Percentiles rank a stretch among this genome's conserved stretches.
phyloP scores from a whole-genome alignment of 1,140 invertebrate species.

The Augochlora pura region DNA sequence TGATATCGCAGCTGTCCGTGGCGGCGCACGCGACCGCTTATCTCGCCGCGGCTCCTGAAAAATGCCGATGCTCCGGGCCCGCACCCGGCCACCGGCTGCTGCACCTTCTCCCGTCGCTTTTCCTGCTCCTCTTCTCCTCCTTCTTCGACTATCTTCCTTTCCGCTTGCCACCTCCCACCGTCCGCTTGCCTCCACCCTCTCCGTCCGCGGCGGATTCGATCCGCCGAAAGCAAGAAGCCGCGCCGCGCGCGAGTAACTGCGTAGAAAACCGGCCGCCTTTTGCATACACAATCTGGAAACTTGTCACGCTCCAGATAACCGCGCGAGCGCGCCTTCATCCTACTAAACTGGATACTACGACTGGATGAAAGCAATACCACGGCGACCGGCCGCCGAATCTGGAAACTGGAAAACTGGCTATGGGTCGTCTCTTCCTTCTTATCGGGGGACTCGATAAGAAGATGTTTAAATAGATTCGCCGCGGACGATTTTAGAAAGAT shows the following conservation, averaged over 20 bases:
- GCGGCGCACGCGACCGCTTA: constrained; percentile 31
- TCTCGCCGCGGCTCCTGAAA: background rate
- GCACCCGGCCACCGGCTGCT: too few relatives aligned
- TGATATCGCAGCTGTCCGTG: constrained; percentile 69
- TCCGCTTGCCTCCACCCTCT: background rate
- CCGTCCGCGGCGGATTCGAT: background rate
- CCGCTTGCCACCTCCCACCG: too few relatives aligned
- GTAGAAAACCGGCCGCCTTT: constrained; percentile 60
- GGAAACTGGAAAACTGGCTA: constrained; percentile 35
- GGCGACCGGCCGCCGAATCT: constrained; percentile 37
- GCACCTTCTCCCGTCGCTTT: too few relatives aligned
- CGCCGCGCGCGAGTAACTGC: constrained; percentile 46
- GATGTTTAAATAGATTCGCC: too few relatives aligned
- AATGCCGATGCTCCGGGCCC: background rate
- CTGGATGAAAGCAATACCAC: constrained; percentile 54
- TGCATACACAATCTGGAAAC: constrained; percentile 62
- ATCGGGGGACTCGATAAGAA: too few relatives aligned
- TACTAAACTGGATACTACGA: constrained; percentile 70
- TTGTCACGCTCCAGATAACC: constrained; percentile 69
- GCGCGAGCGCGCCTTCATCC: constrained; percentile 66
- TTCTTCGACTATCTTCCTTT: too few relatives aligned
- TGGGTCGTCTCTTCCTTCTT: too few relatives aligned
- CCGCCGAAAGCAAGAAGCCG: too few relatives aligned
- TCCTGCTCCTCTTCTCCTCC: too few relatives aligned
- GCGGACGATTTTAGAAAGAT: too few relatives aligned